Conservation (phyloP, 2,113 vertebrate species). For the Chionodraco myersi region DNA sequence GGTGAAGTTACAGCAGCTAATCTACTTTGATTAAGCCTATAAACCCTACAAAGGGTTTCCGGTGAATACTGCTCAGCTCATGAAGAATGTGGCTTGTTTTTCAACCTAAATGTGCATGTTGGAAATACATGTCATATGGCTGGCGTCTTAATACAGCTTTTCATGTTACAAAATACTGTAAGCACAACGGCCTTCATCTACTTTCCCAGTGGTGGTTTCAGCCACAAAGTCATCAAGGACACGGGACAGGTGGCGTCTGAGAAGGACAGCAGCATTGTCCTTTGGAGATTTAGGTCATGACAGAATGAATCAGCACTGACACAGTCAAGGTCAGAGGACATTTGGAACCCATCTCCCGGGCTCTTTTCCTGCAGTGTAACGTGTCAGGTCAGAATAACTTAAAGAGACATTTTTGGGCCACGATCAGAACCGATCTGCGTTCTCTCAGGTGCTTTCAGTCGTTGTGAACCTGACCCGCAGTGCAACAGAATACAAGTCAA, state of each 20-base stretch:
- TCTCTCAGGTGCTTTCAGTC: slow-evolving; percentile 40
- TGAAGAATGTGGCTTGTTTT: slow-evolving; percentile 69
- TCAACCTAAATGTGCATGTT: slow-evolving; percentile 34
- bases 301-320: slow-evolving; percentile 43
- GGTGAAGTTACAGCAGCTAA: slow-evolving; percentile 68
- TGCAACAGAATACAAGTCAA: slow-evolving; percentile 25
- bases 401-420: slow-evolving; percentile 59
- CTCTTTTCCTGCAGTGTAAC: slow-evolving; percentile 37
- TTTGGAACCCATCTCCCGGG: slow-evolving; percentile 44
- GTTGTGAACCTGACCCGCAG: slow-evolving; percentile 31
- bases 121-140: slow-evolving; percentile 40
- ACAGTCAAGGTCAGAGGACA: slow-evolving; percentile 52
- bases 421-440: slow-evolving; percentile 32
- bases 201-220: slow-evolving; percentile 22
- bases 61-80: slow-evolving; percentile 50
- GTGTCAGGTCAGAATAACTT: slow-evolving; percentile 54
- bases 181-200: neutral
- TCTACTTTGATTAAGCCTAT: slow-evolving; percentile 76
- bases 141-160: slow-evolving; percentile 29
- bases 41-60: slow-evolving; percentile 69
- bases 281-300: slow-evolving; percentile 59
- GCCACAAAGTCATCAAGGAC: slow-evolving; percentile 51
- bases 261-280: slow-evolving; percentile 55
- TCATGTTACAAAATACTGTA: slow-evolving; percentile 27
- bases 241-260: slow-evolving; percentile 44